Evolutionary conservation across 2,797 vertebrate species (phyloP).

Genomic region (Schizopygopsis malacanthus): DNA sequence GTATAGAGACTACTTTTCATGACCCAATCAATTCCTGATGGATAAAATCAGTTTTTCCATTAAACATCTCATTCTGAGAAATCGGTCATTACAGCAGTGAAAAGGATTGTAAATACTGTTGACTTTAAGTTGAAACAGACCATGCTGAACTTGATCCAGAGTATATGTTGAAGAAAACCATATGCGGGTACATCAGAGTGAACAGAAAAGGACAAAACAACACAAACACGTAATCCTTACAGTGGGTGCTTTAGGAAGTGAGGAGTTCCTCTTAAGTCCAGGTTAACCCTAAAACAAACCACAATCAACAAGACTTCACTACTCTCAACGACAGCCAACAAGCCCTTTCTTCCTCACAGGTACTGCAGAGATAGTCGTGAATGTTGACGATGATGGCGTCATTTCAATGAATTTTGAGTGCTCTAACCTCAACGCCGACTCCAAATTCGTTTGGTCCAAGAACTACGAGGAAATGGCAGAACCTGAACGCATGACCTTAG

Average conservation of each 20-base stretch:
- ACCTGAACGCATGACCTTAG: constrained; percentile 79
- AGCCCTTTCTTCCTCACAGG: constrained; percentile 72
- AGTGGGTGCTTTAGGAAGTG: background rate
- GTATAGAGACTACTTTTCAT: background rate
- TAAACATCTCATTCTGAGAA: background rate
- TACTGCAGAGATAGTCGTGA: constrained; percentile 88
- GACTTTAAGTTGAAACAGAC: background rate
- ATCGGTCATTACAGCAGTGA: background rate
- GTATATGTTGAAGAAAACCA: constrained; percentile 8
- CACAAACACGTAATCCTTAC: background rate
- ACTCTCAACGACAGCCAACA: too few species aligned
- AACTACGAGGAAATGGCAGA: constrained; percentile 89
- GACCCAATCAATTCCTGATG: background rate
- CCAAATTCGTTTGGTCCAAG: constrained; percentile 96
- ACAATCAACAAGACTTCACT: background rate
- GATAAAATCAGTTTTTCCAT: background rate
- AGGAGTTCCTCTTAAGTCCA: background rate
- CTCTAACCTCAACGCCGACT: constrained; percentile 84
- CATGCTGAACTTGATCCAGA: background rate
- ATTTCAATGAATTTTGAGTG: constrained; percentile 96
- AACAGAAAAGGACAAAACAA: background rate
- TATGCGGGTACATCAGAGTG: background rate
- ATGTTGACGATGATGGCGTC: constrained; percentile 90
- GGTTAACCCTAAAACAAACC: background rate
- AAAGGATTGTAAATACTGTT: constrained; percentile 1